A percentile compares a stretch with the other conserved stretches of the same genome.
Evolutionary conservation across 2,888 invertebrate genomes (phyloP).

Genomic region (Polietes domitor): DNA sequence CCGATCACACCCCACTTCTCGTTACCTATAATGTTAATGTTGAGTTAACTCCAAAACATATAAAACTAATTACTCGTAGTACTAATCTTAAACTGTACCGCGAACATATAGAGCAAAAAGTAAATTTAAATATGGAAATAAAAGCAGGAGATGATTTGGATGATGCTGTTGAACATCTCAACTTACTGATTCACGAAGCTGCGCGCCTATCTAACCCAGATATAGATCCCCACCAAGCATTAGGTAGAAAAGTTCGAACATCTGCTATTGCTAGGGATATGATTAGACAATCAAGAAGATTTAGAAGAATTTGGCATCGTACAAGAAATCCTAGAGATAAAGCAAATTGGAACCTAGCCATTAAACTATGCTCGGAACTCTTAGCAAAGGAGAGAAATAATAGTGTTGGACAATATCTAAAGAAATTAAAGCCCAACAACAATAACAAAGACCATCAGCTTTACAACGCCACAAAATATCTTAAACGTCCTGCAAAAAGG

Average conservation of each 20-base stretch:
- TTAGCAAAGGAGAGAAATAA: slow-evolving; percentile 17
- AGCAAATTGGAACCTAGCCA: slow-evolving; percentile 1
- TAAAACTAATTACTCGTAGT: not conserved
- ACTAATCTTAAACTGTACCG: not conserved
- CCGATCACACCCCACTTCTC: not conserved
- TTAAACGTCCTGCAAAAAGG: slow-evolving; percentile 35
- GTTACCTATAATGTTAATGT: not conserved
- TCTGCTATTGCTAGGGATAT: slow-evolving; percentile 1
- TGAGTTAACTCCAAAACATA: not conserved
- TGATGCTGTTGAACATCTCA: not conserved
- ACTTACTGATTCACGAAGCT: not conserved
- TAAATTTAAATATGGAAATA: not conserved
- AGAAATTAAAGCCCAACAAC: slow-evolving; percentile 10
- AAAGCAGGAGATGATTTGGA: slow-evolving; percentile 6
- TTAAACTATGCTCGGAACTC: not conserved
- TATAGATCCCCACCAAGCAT: not conserved
- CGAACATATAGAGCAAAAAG: not conserved
- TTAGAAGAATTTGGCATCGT: slow-evolving; percentile 30
- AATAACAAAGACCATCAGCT: slow-evolving; percentile 28
- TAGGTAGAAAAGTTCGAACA: slow-evolving; percentile 16
- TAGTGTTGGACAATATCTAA: not conserved
- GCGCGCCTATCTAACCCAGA: not conserved
- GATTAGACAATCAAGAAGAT: not conserved
- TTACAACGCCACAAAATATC: slow-evolving; percentile 15
- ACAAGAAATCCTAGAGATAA: slow-evolving; percentile 12